Evolutionary conservation across 2,797 vertebrate species (phyloP), one percentile per base, ranked within the genome.

Genomic region (Hydrophis major): DNA sequence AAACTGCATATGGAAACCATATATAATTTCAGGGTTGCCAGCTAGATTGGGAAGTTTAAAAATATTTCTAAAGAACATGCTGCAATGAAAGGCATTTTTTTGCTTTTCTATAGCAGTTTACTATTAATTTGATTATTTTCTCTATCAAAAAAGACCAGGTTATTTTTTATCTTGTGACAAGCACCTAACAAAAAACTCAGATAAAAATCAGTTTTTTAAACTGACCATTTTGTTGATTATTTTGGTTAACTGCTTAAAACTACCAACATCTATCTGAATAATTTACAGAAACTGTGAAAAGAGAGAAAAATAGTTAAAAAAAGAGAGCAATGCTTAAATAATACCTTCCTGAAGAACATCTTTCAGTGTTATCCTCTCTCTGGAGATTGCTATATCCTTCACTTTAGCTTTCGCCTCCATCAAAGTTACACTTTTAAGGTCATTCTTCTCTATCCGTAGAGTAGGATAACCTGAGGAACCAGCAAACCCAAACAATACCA

Each of bases 301-400:
- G 61, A 0, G 0, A 91, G 1, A 83, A 8, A 25, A n/a, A 2
- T 93, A 86, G 50, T 53, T 53, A 53, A 63, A 0, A 2, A 42
- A 25, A 27, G 37, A 0, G 0, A 60, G 16, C 37, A 87, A 87
- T 0, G 91, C 25, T 16, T 87, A 59, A 42, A 32, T 93, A 94
- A 93, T 98, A 99, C 99, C 99, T 99, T 99, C 99, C 92, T 99
- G 99, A 57, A 99, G 98, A 92, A 99, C 99, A 0, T 99, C 99
- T 94, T 98, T 98, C 7, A 99, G 98, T 8, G 99, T 99, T 96
- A 99, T 98, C 97, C 99, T 98, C 97, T 99, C 99, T 95, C 99
- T 98, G 93, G 99, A 99, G 97, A 99, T 99, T 91, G 99, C 99
- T 69, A 99, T 99, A 97, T 99, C 99, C 97, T 99, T 99, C 94